Conservation (phyloP, 2,797 vertebrate genomes). For the Ceyx erithaca region DNA sequence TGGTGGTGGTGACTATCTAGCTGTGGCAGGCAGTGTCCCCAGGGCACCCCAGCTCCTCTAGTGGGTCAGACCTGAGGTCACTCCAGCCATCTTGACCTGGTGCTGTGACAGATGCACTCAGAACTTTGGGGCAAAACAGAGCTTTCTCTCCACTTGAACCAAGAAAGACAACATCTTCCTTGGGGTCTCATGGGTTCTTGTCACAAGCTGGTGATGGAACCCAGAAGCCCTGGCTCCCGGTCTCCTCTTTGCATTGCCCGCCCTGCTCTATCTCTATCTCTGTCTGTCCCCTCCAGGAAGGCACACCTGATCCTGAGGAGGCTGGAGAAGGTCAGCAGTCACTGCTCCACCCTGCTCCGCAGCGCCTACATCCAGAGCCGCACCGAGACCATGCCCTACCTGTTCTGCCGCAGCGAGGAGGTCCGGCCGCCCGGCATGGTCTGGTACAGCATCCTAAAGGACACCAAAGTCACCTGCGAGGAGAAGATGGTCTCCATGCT, state of each 20-base stretch:
- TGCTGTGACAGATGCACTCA: neutral
- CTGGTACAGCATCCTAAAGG: constrained; percentile 91
- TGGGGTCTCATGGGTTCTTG: rapidly evolving
- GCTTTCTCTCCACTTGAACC: neutral
- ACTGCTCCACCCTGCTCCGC: constrained; percentile 88
- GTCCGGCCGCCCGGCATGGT: constrained; percentile 81
- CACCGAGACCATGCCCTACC: constrained; percentile 92
- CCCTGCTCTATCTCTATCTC: neutral
- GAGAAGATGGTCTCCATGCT: constrained; percentile 95
- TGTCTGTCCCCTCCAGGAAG: constrained; percentile 83
- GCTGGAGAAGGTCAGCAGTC: constrained; percentile 91
- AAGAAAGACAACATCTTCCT: neutral
- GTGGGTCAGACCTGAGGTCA: neutral
- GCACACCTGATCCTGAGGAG: constrained; percentile 93
- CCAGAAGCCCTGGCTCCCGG: neutral
- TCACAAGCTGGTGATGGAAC: neutral
- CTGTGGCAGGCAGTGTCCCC: neutral
- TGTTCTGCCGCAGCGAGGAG: constrained; percentile 91
- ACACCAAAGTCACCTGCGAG: constrained; percentile 90
- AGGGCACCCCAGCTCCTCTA: neutral
- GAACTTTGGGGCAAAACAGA: neutral
- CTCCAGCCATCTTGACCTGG: neutral
- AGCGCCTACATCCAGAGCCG: constrained; percentile 95
- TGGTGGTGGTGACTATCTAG: neutral
- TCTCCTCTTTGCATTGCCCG: rapidly evolving